A percentile compares a stretch with the other conserved stretches of the same genome.
These are phyloP conservation scores for Sapayoa aenigma DNA, from an alignment of 2,113 vertebrate species.

Conservation along the genomic window DNA sequence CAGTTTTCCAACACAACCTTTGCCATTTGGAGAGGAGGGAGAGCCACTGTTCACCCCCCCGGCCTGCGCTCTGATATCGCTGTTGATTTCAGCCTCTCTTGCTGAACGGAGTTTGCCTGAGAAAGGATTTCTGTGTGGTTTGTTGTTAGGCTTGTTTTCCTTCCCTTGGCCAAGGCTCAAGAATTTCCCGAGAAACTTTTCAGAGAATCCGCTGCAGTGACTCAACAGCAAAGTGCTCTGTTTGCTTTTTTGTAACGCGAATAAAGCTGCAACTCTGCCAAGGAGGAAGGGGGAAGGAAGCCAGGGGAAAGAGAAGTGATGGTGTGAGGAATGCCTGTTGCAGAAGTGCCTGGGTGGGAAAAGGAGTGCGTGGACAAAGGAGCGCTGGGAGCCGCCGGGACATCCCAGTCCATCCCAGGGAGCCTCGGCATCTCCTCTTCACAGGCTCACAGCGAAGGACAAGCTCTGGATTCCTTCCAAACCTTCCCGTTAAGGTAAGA, in stretches of 20 bases:
- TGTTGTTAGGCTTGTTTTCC: not conserved
- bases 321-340: not conserved
- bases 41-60: not conserved
- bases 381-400: not conserved
- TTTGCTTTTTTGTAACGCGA: slow-evolving; percentile 6
- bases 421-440: not conserved
- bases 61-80: accelerated
- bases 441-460: not conserved
- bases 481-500: not conserved
- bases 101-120: not conserved
- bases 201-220: not conserved
- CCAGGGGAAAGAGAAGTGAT: not conserved
- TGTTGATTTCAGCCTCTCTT: not conserved
- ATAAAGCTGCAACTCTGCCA: slow-evolving; percentile 13
- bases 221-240: not conserved
- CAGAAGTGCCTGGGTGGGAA: not conserved
- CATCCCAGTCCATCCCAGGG: not conserved
- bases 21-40: accelerated
- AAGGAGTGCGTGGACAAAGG: not conserved
- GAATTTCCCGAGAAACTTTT: slow-evolving; percentile 15
- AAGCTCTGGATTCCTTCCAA: not conserved
- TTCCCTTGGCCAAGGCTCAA: slow-evolving; percentile 6
- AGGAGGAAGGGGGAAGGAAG: not conserved
- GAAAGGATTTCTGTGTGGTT: not conserved
- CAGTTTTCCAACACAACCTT: not conserved